These are phyloP conservation scores for Heliconius sara DNA, from an alignment of 2,888 invertebrate species.

Conservation along the genomic window DNA sequence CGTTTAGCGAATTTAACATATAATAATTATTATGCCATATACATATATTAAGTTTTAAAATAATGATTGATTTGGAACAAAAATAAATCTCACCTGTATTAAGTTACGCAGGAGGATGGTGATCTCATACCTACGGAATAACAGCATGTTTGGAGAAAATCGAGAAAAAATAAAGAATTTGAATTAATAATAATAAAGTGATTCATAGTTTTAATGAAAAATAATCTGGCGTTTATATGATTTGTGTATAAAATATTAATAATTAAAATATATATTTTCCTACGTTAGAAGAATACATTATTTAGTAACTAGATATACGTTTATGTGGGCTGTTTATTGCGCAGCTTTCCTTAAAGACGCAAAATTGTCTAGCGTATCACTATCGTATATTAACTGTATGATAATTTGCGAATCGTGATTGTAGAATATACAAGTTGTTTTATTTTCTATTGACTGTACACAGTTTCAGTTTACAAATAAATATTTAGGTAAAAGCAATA, in stretches of 20 bases:
- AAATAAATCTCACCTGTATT: slow-evolving; percentile 11
- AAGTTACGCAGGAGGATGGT: slow-evolving; percentile 22
- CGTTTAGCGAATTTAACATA: slow-evolving; percentile 28
- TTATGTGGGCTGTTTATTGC: slow-evolving; percentile 44
- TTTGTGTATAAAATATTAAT: background rate
- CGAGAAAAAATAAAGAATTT: background rate
- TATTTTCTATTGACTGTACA: background rate
- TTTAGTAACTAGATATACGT: slow-evolving; percentile 2
- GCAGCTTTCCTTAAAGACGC: slow-evolving; percentile 49
- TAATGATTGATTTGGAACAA: slow-evolving; percentile 22
- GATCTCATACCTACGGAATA: slow-evolving; percentile 20
- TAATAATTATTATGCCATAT: slow-evolving; percentile 20
- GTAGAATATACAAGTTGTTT: background rate
- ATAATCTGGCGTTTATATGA: background rate
- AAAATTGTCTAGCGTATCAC: slow-evolving; percentile 35
- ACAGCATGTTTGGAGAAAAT: slow-evolving; percentile 1
- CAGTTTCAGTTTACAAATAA: slow-evolving; percentile 48
- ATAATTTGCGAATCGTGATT: slow-evolving; percentile 29
- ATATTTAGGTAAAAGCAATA: slow-evolving; percentile 77
- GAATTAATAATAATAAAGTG: too few species aligned
- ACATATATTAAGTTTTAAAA: slow-evolving; percentile 13
- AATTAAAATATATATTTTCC: background rate
- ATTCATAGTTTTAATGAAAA: background rate
- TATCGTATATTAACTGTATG: slow-evolving; percentile 6
- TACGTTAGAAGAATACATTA: background rate